phyloP scores from a whole-genome alignment of 2,797 vertebrate genomes.

The Steatocranus sp. region DNA sequence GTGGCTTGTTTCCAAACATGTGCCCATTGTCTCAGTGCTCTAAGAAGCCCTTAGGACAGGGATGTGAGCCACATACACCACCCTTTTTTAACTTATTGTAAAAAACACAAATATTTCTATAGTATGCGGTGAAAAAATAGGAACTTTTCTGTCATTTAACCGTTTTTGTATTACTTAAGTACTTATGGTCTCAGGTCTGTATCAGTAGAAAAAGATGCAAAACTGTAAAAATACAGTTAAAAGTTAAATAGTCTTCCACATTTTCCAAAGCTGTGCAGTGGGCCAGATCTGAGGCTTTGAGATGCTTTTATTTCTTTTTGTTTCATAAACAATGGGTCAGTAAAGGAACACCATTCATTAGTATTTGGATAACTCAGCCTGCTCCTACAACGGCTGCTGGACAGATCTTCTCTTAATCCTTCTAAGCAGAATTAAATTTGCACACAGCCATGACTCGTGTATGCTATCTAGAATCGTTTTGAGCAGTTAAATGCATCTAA shows the following conservation, averaged over 20 bases:
- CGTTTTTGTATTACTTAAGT: background rate
- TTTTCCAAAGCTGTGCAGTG: background rate
- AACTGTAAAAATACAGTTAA: background rate
- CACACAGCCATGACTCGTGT: background rate
- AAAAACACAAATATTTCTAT: background rate
- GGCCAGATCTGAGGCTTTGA: background rate
- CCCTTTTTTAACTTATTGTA: background rate
- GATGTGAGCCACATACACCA: background rate
- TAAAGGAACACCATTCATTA: background rate
- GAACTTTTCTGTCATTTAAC: background rate
- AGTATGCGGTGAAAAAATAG: background rate
- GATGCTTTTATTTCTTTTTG: background rate
- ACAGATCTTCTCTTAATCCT: background rate
- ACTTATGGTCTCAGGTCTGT: background rate
- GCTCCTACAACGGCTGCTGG: rapidly evolving
- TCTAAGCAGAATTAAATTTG: background rate
- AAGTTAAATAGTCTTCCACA: background rate
- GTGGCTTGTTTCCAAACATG: background rate
- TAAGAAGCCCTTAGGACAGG: background rate
- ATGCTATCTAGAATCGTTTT: background rate
- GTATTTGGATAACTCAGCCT: background rate
- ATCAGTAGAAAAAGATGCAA: background rate
- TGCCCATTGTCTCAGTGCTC: background rate
- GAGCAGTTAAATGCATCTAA: background rate
- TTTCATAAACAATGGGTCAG: background rate